Base-by-base conservation (phyloP, 2,888 invertebrate species). In the Willowsia nigromaculata region DNA sequence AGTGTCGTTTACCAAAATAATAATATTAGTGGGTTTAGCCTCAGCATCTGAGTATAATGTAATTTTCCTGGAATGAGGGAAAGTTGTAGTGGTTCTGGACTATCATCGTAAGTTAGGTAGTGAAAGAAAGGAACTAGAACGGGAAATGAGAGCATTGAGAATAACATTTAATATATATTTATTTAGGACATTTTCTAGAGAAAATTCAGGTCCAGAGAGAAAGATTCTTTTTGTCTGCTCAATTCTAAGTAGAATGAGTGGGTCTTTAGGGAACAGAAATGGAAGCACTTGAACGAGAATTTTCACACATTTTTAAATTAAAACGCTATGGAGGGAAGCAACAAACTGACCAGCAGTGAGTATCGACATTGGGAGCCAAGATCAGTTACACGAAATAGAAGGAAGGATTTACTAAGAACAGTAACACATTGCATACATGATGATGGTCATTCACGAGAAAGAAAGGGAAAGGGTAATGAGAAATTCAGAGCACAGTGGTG, bases 91-190 rank as follows among this genome's bases (percentile, higher is more conserved):
- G 33, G 6, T 27, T 11, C 30, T 30, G n/a, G 1, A 9, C 56
- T 6, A n/a, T 1, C 1, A 33, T 62, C 33, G 7, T 30, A 62
- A n/a, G n/a, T 13, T 33, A 62, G 22, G 5, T 62, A n/a, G 30
- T 1, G 30, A 30, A 3, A n/a, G n/a, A n/a, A 30, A n/a, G 7
- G 59, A 53, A 1, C 22, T 3, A 30, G 33, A 62, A 62, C 13
- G 30, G 62, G 62, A 30, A 62, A 62, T 62, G 62, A 30, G 62
- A 62, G 62, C 62, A 62, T n/a, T 33, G 62, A 62, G 62, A 15
- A 27, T n/a, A 59, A 27, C 27, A 30, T 15, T n/a, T n/a, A n/a
- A 27, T 62, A 30, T 30, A 62, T 15, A 62, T 62, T 30, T 62
- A 62, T 62, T 33, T 30, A 27, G 62, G 7, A 62, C 62, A 62